Evolutionary conservation across 2,113 vertebrate genomes (phyloP).

Genomic region (Silurus glanis): DNA sequence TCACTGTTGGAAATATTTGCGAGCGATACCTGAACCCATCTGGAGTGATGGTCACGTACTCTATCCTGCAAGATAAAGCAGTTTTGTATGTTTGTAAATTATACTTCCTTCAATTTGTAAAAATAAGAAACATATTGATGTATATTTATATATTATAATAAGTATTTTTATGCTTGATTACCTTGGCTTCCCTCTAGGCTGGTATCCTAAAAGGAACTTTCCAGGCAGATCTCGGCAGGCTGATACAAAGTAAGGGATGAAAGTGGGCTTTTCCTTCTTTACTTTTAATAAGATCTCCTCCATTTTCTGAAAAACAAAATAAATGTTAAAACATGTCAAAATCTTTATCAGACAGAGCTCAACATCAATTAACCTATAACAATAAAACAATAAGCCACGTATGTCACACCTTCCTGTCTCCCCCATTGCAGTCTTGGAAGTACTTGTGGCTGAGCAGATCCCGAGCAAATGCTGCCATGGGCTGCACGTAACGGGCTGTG

Average conservation of each 20-base stretch:
- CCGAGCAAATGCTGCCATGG: slow-evolving; percentile 96
- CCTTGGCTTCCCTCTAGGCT: slow-evolving; percentile 95
- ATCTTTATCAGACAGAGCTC: too few species aligned
- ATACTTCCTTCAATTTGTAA: neutral
- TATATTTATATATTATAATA: too few species aligned
- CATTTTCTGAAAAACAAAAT: slow-evolving; percentile 83
- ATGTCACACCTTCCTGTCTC: slow-evolving; percentile 84
- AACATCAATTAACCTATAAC: neutral
- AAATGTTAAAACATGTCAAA: neutral
- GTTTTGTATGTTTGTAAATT: neutral
- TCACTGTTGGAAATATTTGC: slow-evolving; percentile 93
- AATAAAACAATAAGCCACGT: too few species aligned
- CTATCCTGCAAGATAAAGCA: slow-evolving; percentile 74
- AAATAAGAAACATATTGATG: neutral
- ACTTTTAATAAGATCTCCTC: slow-evolving; percentile 88
- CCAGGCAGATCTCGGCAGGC: slow-evolving; percentile 94
- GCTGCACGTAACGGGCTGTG: slow-evolving; percentile 94
- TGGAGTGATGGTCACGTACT: slow-evolving; percentile 94
- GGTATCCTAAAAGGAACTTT: slow-evolving; percentile 95
- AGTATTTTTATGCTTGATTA: slow-evolving; percentile 51
- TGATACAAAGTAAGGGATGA: slow-evolving; percentile 95
- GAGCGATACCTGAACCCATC: slow-evolving; percentile 96
- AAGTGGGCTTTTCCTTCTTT: slow-evolving; percentile 96
- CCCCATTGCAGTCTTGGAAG: slow-evolving; percentile 88
- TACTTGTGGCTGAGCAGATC: slow-evolving; percentile 95